These are phyloP conservation scores for Falco berigora DNA, from an alignment of 2,797 vertebrate species.

Conservation along the genomic window DNA sequence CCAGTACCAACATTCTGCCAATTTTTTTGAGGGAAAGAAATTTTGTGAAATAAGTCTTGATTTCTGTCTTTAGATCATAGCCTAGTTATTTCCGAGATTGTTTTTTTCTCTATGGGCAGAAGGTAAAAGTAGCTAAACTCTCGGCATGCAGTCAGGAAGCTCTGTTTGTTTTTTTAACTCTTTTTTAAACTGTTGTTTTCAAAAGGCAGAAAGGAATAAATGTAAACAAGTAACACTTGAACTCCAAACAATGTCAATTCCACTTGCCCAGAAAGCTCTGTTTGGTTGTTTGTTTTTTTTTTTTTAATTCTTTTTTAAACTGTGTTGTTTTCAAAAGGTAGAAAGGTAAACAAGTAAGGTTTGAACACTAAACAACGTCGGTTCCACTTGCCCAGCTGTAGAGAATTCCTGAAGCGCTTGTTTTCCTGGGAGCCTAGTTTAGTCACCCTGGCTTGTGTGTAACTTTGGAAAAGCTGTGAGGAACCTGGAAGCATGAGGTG, in stretches of 20 bases:
- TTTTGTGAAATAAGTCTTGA: background rate
- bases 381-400: background rate
- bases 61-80: background rate
- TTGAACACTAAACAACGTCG: background rate
- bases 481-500: background rate
- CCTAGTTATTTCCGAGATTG: background rate
- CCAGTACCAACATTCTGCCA: background rate
- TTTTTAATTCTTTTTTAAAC: too few relatives aligned
- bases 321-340: background rate
- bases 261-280: background rate
- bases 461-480: background rate
- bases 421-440: background rate
- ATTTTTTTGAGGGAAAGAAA: background rate
- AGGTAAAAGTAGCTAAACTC: background rate
- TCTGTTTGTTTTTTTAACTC: too few relatives aligned
- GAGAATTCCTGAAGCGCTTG: background rate
- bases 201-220: background rate
- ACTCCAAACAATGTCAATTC: background rate
- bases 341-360: background rate
- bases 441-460: background rate
- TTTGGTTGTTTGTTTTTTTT: too few relatives aligned
- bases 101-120: background rate
- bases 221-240: background rate
- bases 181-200: background rate
- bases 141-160: background rate